Evolutionary conservation across 2,888 invertebrate species (phyloP).

Genomic region (Herminia tarsipennalis): DNA sequence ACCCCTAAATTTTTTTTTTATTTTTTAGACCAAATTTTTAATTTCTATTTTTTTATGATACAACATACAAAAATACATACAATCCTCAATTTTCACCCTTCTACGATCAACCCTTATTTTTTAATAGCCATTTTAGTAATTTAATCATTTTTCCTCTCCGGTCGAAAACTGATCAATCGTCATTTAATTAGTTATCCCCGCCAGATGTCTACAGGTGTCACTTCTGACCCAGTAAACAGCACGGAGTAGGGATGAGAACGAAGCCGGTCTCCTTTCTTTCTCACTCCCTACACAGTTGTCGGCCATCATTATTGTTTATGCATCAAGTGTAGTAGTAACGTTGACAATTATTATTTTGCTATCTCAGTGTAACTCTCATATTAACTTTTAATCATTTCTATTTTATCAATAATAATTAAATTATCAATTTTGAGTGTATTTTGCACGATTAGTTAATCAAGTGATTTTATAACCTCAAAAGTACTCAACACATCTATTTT

Average conservation of each 20-base stretch:
- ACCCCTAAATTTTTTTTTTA: too few relatives aligned
- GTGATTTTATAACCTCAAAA: background rate
- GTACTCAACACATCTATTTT: background rate
- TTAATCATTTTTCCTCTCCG: background rate
- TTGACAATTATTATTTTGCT: background rate
- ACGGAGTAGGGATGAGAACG: background rate
- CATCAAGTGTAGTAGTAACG: background rate
- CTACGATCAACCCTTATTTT: background rate
- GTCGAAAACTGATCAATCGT: background rate
- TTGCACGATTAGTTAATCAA: too few relatives aligned
- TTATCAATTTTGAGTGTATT: background rate
- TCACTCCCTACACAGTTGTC: background rate
- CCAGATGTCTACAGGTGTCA: background rate
- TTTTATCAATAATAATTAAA: background rate
- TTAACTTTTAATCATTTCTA: background rate
- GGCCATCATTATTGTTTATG: background rate
- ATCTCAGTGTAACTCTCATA: background rate
- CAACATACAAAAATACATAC: too few relatives aligned
- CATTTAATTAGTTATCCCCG: background rate
- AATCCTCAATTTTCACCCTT: background rate
- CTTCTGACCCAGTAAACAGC: background rate
- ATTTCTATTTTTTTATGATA: too few relatives aligned
- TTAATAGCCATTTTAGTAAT: background rate
- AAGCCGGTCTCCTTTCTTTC: background rate
- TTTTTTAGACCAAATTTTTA: too few relatives aligned